Base-by-base conservation (phyloP, 2,888 invertebrate genomes). In the Conus canariensis region DNA sequence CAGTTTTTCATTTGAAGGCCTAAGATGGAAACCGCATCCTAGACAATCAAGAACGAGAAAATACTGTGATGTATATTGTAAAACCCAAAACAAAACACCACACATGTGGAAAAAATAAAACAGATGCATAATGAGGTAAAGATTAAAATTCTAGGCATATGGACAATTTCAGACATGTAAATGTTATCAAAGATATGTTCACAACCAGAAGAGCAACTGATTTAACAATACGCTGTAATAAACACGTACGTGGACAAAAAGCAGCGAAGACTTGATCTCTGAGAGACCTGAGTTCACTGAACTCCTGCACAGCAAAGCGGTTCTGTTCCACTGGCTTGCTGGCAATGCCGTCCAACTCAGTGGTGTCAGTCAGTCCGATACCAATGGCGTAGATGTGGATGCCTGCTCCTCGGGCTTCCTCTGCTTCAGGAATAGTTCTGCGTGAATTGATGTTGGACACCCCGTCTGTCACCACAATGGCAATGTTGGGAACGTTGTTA, bases 381-480 rank as follows among this genome's bases (percentile, higher is more conserved):
- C 94, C 95, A 90, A 95, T 94, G 88, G 93, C 94, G 89, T 94
- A 94, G 90, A 94, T 92, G 85, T 93, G 92, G 83, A 94, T 92
- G 12, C 93, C 93, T 9, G 91, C 90, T 45, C 83, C 92, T 74
- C 93, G 90, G 12, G 93, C 93, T 56, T 85, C 74, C 82, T 93
- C 92, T 19, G 96, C 95, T 90, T 95, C 94, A 9, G 94, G 94
- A 87, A 95, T 92, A 1, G 95, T 95, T 74, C 92, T 90, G 22
- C 93, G 90, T 0, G 93, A 91, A 91, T 95, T 95, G 74, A 95
- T 94, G 87, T 95, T 95, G 30, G 95, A 95, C 56, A 94, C 94
- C 88, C 96, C 96, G 90, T 96, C 95, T 19, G 96, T 95, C 67
- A 96, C 88, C 45, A 96, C 92, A 59, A 96, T 93, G 60, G 92